Evolutionary conservation across 2,113 vertebrate species (phyloP).

Genomic region (Cavia porcellus): DNA sequence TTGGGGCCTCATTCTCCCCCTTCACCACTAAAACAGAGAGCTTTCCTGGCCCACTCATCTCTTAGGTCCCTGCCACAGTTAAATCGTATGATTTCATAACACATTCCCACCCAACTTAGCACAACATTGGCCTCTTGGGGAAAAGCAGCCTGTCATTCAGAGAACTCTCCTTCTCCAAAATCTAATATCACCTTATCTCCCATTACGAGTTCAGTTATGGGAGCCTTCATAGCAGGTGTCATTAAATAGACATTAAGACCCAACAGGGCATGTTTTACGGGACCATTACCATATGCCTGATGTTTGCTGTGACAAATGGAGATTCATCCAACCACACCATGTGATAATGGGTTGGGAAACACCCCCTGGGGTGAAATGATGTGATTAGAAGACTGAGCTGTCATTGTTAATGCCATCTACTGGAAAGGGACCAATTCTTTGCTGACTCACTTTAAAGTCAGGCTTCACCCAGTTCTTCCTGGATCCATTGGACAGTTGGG

Average conservation of each 20-base stretch:
- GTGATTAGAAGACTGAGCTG: slow-evolving; percentile 55
- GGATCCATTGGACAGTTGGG: no score
- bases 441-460: slow-evolving; percentile 28
- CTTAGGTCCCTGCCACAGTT: neutral
- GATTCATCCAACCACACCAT: slow-evolving; percentile 77
- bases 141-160: slow-evolving; percentile 73
- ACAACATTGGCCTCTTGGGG: slow-evolving; percentile 29
- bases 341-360: slow-evolving; percentile 77
- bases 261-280: slow-evolving; percentile 85
- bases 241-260: slow-evolving; percentile 85
- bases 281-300: slow-evolving; percentile 83
- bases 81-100: neutral
- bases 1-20: neutral
- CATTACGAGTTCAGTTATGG: slow-evolving; percentile 80
- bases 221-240: slow-evolving; percentile 82
- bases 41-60: neutral
- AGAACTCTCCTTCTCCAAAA: slow-evolving; percentile 72
- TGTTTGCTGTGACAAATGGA: slow-evolving; percentile 83
- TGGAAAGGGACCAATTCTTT: neutral
- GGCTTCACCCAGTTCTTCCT: neutral
- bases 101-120: neutral
- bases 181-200: slow-evolving; percentile 80
- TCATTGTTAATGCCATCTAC: slow-evolving; percentile 66
- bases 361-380: slow-evolving; percentile 81
- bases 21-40: neutral